A percentile compares a stretch with the other conserved stretches of the same genome.
Evolutionary conservation across 2,113 vertebrate genomes (phyloP).

Genomic region (Mormyrus iriodes): DNA sequence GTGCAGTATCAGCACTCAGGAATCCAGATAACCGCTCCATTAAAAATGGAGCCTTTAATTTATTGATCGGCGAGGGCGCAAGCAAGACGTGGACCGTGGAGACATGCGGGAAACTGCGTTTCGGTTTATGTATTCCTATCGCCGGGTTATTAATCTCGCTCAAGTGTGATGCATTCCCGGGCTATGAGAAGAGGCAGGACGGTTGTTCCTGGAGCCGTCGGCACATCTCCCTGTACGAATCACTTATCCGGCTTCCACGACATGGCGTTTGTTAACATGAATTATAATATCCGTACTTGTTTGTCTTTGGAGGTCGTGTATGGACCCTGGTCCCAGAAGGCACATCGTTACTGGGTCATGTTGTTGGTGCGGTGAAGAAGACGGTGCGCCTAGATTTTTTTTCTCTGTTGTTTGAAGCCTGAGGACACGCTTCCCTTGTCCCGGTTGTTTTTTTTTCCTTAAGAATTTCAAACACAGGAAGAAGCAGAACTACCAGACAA

Average conservation of each 20-base stretch:
- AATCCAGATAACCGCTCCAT: conserved; percentile 41
- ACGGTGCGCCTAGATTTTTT: not conserved
- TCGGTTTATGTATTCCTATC: conserved; percentile 40
- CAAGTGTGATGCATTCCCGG: conserved; percentile 29
- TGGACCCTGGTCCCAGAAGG: not conserved
- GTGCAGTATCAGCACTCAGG: conserved; percentile 36
- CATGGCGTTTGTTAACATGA: conserved; percentile 21
- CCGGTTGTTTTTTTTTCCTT: not conserved
- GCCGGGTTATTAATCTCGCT: conserved; percentile 36
- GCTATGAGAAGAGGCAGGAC: conserved; percentile 30
- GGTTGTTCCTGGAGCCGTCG: conserved; percentile 22
- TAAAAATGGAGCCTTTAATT: conserved; percentile 44
- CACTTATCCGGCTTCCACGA: not conserved
- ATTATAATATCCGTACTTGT: conserved; percentile 19
- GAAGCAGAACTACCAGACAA: not conserved
- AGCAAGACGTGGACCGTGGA: conserved; percentile 17
- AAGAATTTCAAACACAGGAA: not conserved
- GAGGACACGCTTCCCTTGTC: not conserved
- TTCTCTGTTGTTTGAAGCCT: not conserved
- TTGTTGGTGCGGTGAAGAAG: not conserved
- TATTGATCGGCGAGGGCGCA: conserved; percentile 34
- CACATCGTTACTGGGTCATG: not conserved
- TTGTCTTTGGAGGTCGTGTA: not conserved
- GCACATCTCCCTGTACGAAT: conserved; percentile 25
- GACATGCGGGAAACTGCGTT: conserved; percentile 30